Percentiles rank a stretch among this genome's conserved stretches.
phyloP scores from a whole-genome alignment of 2,888 invertebrate genomes.

The Xanthia togata region DNA sequence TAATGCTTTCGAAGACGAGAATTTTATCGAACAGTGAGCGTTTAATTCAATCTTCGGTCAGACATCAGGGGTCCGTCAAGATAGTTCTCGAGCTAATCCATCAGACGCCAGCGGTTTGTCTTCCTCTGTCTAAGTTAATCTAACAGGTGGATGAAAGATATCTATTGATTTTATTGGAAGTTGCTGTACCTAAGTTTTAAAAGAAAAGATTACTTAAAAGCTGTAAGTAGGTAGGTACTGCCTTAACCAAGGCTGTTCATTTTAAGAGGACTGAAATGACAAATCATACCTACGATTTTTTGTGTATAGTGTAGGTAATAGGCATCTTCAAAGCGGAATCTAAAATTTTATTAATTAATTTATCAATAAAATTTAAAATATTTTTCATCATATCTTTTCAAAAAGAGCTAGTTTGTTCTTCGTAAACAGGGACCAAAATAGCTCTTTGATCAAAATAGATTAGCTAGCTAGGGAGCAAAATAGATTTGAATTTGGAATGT shows the following conservation, averaged over 20 bases:
- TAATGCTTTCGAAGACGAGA: slow-evolving; percentile 22
- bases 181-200: neutral
- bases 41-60: slow-evolving; percentile 76
- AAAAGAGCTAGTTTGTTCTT: too few relatives aligned
- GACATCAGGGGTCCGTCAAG: slow-evolving; percentile 77
- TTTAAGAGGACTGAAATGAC: neutral
- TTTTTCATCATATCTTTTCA: too few relatives aligned
- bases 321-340: too few relatives aligned
- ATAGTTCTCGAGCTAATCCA: slow-evolving; percentile 77
- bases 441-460: too few relatives aligned
- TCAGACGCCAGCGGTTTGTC: slow-evolving; percentile 67
- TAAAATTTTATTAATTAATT: too few relatives aligned
- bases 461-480: too few relatives aligned
- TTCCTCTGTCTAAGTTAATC: slow-evolving; percentile 2
- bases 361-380: too few relatives aligned
- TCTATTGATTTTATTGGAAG: slow-evolving; percentile 11
- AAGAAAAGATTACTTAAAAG: neutral
- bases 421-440: too few relatives aligned
- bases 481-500: too few relatives aligned
- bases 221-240: neutral
- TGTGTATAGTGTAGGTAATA: too few relatives aligned
- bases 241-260: neutral
- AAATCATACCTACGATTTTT: too few relatives aligned
- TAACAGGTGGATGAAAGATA: slow-evolving; percentile 13
- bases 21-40: slow-evolving; percentile 40